Evolutionary conservation across 92 coral and sea anemone genomes (phyloP).

Genomic region (Pocillopora meandrina): DNA sequence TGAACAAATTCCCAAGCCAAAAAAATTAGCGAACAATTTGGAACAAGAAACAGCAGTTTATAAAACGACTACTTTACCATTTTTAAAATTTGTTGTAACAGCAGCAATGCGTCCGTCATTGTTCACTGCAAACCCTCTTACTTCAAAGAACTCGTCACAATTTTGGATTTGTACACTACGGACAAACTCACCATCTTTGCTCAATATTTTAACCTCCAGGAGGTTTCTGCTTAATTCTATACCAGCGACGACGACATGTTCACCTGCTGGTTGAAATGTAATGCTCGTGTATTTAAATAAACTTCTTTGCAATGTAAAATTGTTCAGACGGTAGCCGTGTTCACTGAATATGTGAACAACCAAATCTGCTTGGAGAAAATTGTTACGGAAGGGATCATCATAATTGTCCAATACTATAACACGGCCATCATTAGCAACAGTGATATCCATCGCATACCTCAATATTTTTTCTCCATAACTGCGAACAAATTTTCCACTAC

Average conservation of each 20-base stretch:
- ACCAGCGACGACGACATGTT: slow-evolving; percentile 9
- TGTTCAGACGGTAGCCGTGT: slow-evolving; percentile 8
- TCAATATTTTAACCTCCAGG: neutral
- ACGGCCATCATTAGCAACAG: slow-evolving; percentile 29
- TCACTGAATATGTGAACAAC: slow-evolving; percentile 31
- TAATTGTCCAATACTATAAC: slow-evolving; percentile 4
- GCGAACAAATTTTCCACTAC: slow-evolving; percentile 30
- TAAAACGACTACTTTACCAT: slow-evolving; percentile 14
- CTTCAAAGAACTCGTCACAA: neutral
- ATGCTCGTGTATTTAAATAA: neutral
- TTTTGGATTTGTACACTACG: no score
- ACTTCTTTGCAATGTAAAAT: neutral
- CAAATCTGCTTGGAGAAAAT: neutral
- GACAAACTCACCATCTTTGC: no score
- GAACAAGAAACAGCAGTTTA: neutral
- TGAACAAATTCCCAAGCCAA: no score
- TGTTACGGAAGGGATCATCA: no score
- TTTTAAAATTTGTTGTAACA: neutral
- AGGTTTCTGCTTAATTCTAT: neutral
- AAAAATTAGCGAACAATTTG: no score
- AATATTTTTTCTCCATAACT: slow-evolving; percentile 22
- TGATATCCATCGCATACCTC: slow-evolving; percentile 3
- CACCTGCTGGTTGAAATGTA: neutral
- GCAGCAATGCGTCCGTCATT: slow-evolving; percentile 30
- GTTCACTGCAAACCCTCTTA: slow-evolving; percentile 22